phyloP scores from a whole-genome alignment of 2,888 invertebrate species.

The Tortrix viridana region DNA sequence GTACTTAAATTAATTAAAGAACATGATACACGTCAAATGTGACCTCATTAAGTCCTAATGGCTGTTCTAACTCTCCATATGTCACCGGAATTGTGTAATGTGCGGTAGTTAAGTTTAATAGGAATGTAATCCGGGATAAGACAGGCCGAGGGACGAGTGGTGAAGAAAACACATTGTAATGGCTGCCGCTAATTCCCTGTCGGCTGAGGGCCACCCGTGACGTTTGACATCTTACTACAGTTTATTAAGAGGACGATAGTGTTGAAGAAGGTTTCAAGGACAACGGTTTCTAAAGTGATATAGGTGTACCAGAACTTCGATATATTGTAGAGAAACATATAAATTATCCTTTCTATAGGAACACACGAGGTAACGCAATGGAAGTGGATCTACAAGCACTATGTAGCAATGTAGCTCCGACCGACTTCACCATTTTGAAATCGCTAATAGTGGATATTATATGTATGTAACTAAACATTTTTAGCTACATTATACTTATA shows the following conservation, averaged over 20 bases:
- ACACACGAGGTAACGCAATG: too few species aligned
- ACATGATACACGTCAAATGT: slow-evolving; percentile 23
- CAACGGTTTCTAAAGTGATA: neutral
- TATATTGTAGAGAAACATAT: too few species aligned
- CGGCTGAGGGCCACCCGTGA: slow-evolving; percentile 1
- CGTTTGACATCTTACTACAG: slow-evolving; percentile 4
- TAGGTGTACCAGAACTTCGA: too few species aligned
- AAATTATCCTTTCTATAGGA: too few species aligned
- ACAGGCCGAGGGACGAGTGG: slow-evolving; percentile 12
- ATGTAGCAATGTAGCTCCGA: too few species aligned
- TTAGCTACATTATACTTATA: too few species aligned
- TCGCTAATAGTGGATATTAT: too few species aligned
- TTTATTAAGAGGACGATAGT: neutral
- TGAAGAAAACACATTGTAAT: slow-evolving; percentile 13
- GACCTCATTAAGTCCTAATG: slow-evolving; percentile 33
- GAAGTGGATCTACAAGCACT: too few species aligned
- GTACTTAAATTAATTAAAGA: slow-evolving; percentile 14
- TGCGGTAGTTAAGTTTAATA: slow-evolving; percentile 36
- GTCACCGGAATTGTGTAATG: slow-evolving; percentile 35
- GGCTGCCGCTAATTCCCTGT: slow-evolving; percentile 9
- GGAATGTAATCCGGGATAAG: slow-evolving; percentile 28
- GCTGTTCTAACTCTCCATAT: slow-evolving; percentile 32
- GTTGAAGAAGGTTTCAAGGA: neutral
- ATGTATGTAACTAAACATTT: too few species aligned
- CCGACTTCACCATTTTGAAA: too few species aligned